Base-by-base conservation (phyloP, 2,888 invertebrate species). In the Volucella bombylans region DNA sequence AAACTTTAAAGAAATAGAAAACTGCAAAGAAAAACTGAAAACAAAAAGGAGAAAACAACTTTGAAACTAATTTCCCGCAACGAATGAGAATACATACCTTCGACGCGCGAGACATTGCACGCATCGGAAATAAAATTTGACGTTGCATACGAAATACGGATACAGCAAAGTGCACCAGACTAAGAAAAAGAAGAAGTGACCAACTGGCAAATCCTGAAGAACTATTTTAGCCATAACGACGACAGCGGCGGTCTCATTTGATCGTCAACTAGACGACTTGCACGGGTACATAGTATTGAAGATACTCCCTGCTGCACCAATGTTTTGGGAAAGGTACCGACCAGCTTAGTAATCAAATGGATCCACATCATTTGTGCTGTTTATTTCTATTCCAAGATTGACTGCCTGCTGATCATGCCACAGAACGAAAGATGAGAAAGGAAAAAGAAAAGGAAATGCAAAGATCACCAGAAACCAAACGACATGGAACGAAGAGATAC, bases 1-100 rank as follows among this genome's bases (percentile, higher is more conserved):
- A 83, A 83, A 23, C 73, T 65, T 69, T 74, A 68, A 83, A 74
- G 55, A 81, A 71, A 76, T 67, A 81, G 71, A 85, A 76, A 76
- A 61, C 71, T 78, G 79, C 68, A 79, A 83, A 73, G 31, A 65
- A 54, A 67, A 79, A 78, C 38, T 61, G 54, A 74, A 65, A 74
- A 79, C 57, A 49, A 71, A 49, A 47, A 64, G 41, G 15, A 0
- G 45, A 54, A 43, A 59, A 52, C 14, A 55, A 61, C 62, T 31
- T 15, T 71, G 23, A 65, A 57, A 57, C 8, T 2, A 71, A 71
- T 69, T 59, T 65, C 49, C 57, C 64, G 54, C 31, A 55, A 43
- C 52, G 43, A 55, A 18, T 45, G 52, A 54, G 55, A 23, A 45
- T 38, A 55, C 14, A 55, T 45, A 23, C 15, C 15, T 39, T 59